Evolutionary conservation across 2,113 vertebrate genomes (phyloP), one percentile per base, ranked within the genome.

Genomic region (Phyllopteryx taeniolatus): DNA sequence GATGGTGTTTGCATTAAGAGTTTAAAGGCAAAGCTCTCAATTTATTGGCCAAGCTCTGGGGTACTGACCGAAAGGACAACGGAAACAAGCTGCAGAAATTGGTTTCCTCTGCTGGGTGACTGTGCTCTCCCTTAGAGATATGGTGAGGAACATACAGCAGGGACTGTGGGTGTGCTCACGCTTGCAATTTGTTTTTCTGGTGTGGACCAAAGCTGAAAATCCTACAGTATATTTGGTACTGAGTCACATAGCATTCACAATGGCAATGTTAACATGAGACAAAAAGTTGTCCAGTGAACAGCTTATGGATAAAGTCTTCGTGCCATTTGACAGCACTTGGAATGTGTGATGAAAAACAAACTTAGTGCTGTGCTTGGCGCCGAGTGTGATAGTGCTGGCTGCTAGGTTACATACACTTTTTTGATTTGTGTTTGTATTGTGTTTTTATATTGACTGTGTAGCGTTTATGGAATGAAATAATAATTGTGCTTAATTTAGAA

Each of bases 81-180:
- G 59, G 59, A 61, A 61, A 61, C 59, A 61, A 61, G 31, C 59
- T 35, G 59, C 15, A 8, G 59, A 61, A 61, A 61, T 61, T 61
- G 59, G 31, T 61, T 61, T 61, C 31, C 59, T 33, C 27, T 33
- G 27, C 57, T 19, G 59, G 59, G 59, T 35, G 13, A 9, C 59
- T 61, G 59, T 15, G 59, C 59, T 61, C 31, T 17, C 59, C 31
- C 59, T 61, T 19, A 8, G 31, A 61, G 59, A 61, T 61, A 61
- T 1, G 15, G 14, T 35, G 59, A 61, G 59, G 31, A 35, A 35
- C 59, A 61, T 61, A 31, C 27, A 5, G 13, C 22, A 59, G 22
- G 27, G 12, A 31, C 22, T 31, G 57, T 31, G 57, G 27, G 27
- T 31, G 56, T 59, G 57, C 57, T 59, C 22, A 31, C 57, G 6